Evolutionary conservation across 2,797 vertebrate species (phyloP).

Genomic region (Lagorchestes hirsutus): DNA sequence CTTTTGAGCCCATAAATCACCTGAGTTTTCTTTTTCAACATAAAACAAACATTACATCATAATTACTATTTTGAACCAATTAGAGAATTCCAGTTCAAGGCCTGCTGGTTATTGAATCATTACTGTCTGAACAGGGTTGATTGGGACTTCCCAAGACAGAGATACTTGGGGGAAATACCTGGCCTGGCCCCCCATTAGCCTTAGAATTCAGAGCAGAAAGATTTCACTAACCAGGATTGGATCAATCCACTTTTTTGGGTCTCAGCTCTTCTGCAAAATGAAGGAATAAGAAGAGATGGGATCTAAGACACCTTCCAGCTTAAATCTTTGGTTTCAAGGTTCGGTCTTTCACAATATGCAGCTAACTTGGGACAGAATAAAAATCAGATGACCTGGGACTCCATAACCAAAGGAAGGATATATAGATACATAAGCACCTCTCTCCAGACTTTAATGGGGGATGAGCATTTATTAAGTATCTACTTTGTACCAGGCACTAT

Average conservation of each 20-base stretch:
- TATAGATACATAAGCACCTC: neutral
- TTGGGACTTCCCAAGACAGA: neutral
- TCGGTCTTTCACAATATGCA: neutral
- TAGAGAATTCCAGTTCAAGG: neutral
- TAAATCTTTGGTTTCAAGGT: neutral
- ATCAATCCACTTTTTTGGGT: neutral
- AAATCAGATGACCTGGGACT: neutral
- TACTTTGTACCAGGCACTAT: neutral
- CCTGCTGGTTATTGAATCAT: neutral
- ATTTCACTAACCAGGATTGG: constrained; percentile 19
- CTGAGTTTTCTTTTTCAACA: constrained; percentile 32
- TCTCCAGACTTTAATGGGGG: neutral
- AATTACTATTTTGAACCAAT: constrained; percentile 34
- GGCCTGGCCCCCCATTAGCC: neutral
- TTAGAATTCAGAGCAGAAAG: constrained; percentile 19
- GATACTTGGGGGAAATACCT: neutral
- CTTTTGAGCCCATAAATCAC: constrained; percentile 48
- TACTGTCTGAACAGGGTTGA: neutral
- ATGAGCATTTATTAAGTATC: neutral
- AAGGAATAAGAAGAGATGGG: neutral
- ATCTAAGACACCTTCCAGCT: neutral
- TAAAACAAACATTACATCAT: constrained; percentile 37
- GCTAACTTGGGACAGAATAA: neutral
- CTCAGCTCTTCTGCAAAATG: neutral
- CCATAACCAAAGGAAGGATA: neutral